Percentiles rank a stretch among this genome's conserved stretches.
phyloP scores from a whole-genome alignment of 2,113 vertebrate species.

The Corydoras sp. region DNA sequence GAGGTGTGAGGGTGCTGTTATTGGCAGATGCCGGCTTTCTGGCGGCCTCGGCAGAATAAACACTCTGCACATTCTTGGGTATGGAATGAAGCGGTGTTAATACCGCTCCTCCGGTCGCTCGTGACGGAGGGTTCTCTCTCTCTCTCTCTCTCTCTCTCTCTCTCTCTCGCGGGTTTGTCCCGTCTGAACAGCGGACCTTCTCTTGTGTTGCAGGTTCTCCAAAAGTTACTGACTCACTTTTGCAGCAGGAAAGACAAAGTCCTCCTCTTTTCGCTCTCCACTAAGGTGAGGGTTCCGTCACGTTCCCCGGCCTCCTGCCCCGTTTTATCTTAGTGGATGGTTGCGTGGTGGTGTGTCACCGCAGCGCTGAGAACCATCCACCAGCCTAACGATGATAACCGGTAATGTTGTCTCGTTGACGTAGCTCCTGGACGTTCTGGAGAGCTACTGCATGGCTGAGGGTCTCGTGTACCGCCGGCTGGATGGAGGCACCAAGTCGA shows the following conservation, averaged over 20 bases:
- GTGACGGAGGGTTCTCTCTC: not conserved
- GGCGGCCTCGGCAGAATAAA: constrained; percentile 56
- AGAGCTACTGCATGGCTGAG: constrained; percentile 88
- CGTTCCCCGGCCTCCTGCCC: too few relatives aligned
- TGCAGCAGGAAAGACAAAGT: constrained; percentile 81
- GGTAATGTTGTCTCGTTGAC: not conserved
- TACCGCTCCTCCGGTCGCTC: not conserved
- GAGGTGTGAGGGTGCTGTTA: constrained; percentile 57
- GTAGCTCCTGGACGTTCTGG: constrained; percentile 84
- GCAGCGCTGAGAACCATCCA: too few relatives aligned
- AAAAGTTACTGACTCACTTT: constrained; percentile 83
- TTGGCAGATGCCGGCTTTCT: constrained; percentile 60
- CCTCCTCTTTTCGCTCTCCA: constrained; percentile 91
- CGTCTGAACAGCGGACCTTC: constrained; percentile 11
- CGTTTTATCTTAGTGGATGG: not conserved
- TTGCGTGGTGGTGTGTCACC: too few relatives aligned
- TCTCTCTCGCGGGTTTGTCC: not conserved
- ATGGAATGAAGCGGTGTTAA: constrained; percentile 27
- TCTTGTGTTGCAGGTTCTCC: constrained; percentile 75
- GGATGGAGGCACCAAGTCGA: constrained; percentile 87
- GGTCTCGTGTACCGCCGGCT: constrained; percentile 87
- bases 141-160: not conserved
- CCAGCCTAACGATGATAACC: not conserved
- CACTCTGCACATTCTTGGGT: constrained; percentile 19
- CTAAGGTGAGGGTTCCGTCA: constrained; percentile 73